These are phyloP conservation scores for Matsumurasca onukii DNA, from an alignment of 1,140 invertebrate species.

Conservation along the genomic window DNA sequence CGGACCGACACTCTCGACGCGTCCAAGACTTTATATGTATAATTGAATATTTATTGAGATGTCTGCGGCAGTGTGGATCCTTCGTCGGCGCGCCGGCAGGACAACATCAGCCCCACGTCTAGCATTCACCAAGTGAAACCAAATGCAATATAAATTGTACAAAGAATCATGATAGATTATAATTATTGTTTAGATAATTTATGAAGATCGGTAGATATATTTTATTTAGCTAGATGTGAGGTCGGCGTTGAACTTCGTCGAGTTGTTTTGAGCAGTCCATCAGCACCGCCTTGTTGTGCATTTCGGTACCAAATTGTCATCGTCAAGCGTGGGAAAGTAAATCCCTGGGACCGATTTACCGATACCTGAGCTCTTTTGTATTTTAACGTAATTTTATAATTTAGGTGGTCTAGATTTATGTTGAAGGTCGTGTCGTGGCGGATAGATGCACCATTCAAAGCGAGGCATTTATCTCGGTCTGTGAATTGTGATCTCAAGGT, in stretches of 20 bases:
- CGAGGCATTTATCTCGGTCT: too few species aligned
- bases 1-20: constrained; percentile 15
- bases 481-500: too few species aligned
- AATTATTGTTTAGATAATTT: constrained; percentile 4
- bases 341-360: constrained; percentile 22
- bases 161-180: constrained; percentile 24
- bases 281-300: constrained; percentile 24
- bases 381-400: constrained; percentile 2
- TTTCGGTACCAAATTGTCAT: too few species aligned
- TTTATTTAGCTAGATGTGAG: constrained; percentile 24
- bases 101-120: background rate
- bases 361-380: constrained; percentile 19
- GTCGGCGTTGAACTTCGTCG: too few species aligned
- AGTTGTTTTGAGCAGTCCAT: constrained; percentile 25
- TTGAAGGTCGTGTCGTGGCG: too few species aligned
- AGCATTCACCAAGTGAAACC: constrained; percentile 19
- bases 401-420: background rate
- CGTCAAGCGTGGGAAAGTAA: too few species aligned
- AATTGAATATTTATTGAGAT: constrained; percentile 30
- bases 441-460: too few species aligned
- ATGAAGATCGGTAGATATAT: constrained; percentile 28
- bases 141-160: constrained; percentile 27
- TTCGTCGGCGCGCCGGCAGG: too few species aligned
- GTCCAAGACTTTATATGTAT: constrained; percentile 29
- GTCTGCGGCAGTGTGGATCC: constrained; percentile 11